Evolutionary conservation across 2,797 vertebrate genomes (phyloP).

Genomic region (Thaleichthys pacificus): DNA sequence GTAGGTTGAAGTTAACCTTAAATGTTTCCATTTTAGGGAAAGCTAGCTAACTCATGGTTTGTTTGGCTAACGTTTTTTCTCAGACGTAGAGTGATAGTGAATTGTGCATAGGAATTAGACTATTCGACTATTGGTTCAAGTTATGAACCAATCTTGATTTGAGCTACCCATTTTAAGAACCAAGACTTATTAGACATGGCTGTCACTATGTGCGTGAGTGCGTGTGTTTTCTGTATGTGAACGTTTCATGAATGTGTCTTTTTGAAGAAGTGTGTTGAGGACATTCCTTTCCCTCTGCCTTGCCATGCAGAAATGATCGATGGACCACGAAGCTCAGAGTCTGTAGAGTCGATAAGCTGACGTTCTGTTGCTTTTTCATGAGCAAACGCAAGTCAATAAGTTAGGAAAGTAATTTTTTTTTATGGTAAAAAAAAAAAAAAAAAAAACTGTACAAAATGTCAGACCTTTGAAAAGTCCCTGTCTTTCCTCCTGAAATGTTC

Average conservation of each 20-base stretch:
- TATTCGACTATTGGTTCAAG: too few species aligned
- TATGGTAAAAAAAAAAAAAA: constrained; percentile 36
- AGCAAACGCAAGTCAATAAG: not conserved
- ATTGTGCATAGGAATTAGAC: too few species aligned
- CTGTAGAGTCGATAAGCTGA: not conserved
- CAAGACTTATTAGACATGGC: not conserved
- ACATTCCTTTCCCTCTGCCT: not conserved
- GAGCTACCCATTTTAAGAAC: not conserved
- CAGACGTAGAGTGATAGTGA: too few species aligned
- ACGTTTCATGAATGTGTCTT: not conserved
- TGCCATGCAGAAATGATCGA: not conserved
- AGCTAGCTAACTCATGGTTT: too few species aligned
- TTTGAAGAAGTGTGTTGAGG: not conserved
- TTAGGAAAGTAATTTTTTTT: constrained; percentile 26
- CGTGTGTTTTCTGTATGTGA: not conserved
- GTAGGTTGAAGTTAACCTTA: too few species aligned
- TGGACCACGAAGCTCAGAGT: constrained; percentile 28
- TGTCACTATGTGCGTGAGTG: not conserved
- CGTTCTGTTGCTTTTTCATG: not conserved
- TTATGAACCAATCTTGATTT: too few species aligned
- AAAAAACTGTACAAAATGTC: constrained; percentile 52
- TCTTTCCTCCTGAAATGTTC: not conserved
- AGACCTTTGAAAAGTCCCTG: constrained; percentile 2
- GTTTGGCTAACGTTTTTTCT: too few species aligned
- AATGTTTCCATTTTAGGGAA: too few species aligned